These are phyloP conservation scores for Mythimna albipuncta DNA, from an alignment of 2,888 invertebrate genomes.

Conservation along the genomic window DNA sequence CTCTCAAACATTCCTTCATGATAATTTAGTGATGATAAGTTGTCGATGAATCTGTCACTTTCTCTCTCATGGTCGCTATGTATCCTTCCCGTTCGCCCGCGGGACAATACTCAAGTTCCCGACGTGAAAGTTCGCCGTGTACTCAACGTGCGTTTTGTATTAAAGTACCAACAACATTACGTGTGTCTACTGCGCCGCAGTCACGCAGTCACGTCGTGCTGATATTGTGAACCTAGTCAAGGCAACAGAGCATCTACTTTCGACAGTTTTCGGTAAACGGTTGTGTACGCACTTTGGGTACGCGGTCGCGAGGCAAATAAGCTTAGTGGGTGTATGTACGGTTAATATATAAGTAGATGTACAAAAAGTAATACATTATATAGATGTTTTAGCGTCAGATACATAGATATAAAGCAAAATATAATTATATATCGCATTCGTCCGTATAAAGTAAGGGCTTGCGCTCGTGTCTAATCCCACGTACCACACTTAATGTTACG, in stretches of 20 bases:
- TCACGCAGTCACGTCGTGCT: slow-evolving; percentile 63
- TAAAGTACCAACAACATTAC: slow-evolving; percentile 56
- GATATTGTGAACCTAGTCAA: slow-evolving; percentile 80
- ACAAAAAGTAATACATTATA: slow-evolving; percentile 91
- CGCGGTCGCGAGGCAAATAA: slow-evolving; percentile 83
- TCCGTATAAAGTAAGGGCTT: slow-evolving; percentile 91
- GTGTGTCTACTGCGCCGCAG: slow-evolving; percentile 64
- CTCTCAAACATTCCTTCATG: slow-evolving; percentile 58
- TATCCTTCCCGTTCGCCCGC: slow-evolving; percentile 82
- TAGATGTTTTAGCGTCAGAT: slow-evolving; percentile 91
- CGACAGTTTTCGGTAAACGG: slow-evolving; percentile 65
- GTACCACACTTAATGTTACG: slow-evolving; percentile 90
- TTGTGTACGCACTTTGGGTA: slow-evolving; percentile 85
- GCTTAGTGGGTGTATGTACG: slow-evolving; percentile 90
- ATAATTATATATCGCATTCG: slow-evolving; percentile 91
- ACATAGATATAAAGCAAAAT: slow-evolving; percentile 91
- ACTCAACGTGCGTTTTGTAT: slow-evolving; percentile 82
- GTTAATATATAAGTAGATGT: slow-evolving; percentile 90
- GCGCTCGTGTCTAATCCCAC: slow-evolving; percentile 90
- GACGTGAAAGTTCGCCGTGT: slow-evolving; percentile 77
- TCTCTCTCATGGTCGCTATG: slow-evolving; percentile 54
- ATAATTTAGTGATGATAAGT: slow-evolving; percentile 54
- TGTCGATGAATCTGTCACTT: slow-evolving; percentile 53
- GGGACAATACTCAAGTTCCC: slow-evolving; percentile 86
- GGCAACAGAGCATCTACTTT: slow-evolving; percentile 60